Base-by-base conservation (phyloP, 64 coral and sea anemone species). In the Orbicella faveolata region DNA sequence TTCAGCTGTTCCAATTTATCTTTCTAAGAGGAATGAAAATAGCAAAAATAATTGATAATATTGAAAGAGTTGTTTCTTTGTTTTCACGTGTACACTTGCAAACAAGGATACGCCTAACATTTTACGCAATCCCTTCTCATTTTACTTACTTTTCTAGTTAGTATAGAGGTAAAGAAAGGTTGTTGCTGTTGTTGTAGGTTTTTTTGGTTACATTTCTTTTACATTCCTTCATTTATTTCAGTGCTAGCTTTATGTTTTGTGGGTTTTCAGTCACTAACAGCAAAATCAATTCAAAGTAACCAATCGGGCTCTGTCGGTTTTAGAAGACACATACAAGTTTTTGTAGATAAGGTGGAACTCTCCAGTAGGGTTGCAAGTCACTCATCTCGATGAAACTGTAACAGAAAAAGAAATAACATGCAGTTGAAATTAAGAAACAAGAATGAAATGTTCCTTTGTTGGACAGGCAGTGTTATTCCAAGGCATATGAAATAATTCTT, bases 1-100 rank as follows among this genome's bases (percentile, higher is more conserved):
- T 93, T 96, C 69, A 95, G 23, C 51, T 87, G 89, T 57, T 99
- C 88, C 61, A 99, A 86, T 61, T 99, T 99, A n/a, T 96, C 91
- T 94, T 94, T 93, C 97, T 99, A 77, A 73, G 55, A 64, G 26
- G 69, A n/a, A 79, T 61, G 68, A 34, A 89, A 75, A 52, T 65
- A 67, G 87, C 20, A 54, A 6, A 4, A n/a, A 11, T 2, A 10
- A 2, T 16, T 59, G 55, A 14, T 59, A 15, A 10, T 59, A 16
- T 59, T 59, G 13, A 57, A 10, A 57, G 7, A 57, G 8, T 2
- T 6, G 1, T 59, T 59, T 48, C 44, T 48, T 41, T 48, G 44
- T 48, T 48, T 48, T 48, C 44, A 5, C 44, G 7, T 48, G 44
- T 48, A 48, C 44, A 5, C 44, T 48, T 48, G 44, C 39, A 41